phyloP scores from a whole-genome alignment of 1,140 invertebrate genomes.

The Oppia nitens region DNA sequence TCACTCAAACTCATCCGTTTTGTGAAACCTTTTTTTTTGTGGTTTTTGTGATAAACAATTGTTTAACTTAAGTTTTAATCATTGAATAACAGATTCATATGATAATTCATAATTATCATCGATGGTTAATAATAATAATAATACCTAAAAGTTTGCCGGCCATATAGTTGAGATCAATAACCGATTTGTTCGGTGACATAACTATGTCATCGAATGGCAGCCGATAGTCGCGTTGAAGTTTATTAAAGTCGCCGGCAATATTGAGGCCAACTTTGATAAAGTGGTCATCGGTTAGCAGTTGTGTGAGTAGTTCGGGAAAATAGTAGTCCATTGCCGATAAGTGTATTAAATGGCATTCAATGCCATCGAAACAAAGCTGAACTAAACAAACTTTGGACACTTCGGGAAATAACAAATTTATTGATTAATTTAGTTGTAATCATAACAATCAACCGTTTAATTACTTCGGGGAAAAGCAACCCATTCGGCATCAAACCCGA shows the following conservation, averaged over 20 bases:
- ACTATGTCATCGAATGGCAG: neutral
- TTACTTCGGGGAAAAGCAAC: too few species aligned
- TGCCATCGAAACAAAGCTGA: neutral
- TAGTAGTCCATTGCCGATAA: neutral
- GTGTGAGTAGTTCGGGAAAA: neutral
- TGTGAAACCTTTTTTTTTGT: too few species aligned
- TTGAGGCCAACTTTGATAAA: neutral
- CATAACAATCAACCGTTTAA: too few species aligned
- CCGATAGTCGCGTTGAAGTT: neutral
- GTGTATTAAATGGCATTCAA: neutral
- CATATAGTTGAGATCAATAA: neutral
- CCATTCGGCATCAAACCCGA: too few species aligned
- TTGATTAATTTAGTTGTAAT: neutral
- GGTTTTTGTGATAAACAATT: too few species aligned
- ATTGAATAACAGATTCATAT: too few species aligned
- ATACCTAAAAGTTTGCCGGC: neutral
- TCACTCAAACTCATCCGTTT: neutral
- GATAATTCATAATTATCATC: too few species aligned
- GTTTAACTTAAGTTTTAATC: too few species aligned
- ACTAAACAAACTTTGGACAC: neutral
- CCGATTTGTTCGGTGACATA: neutral
- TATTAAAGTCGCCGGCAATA: neutral
- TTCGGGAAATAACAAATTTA: too few species aligned
- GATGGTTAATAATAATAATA: too few species aligned
- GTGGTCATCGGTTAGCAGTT: neutral